These are phyloP conservation scores for Muscicapa striata DNA, from an alignment of 2,797 vertebrate species.

Conservation along the genomic window DNA sequence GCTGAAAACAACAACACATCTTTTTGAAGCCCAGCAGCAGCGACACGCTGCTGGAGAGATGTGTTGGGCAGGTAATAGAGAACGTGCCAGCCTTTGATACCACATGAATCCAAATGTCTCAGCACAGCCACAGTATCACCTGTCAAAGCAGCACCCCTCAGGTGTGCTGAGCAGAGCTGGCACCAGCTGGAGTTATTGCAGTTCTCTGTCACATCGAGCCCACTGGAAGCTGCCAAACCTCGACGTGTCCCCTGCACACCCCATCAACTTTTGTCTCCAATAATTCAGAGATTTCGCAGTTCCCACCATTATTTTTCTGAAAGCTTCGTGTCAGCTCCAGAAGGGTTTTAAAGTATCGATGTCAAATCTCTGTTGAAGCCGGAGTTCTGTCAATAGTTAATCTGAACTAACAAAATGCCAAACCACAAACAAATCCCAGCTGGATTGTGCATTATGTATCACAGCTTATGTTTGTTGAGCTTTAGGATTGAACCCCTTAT, in stretches of 20 bases:
- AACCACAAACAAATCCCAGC: conserved; percentile 54
- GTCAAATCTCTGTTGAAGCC: conserved; percentile 48
- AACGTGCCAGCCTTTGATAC: background rate
- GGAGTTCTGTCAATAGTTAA: conserved; percentile 56
- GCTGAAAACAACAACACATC: background rate
- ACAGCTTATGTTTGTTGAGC: conserved; percentile 71
- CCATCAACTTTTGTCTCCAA: background rate
- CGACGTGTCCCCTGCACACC: background rate
- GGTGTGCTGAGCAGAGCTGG: background rate
- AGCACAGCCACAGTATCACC: background rate
- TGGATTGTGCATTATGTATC: conserved; percentile 37
- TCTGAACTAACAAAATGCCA: conserved; percentile 55
- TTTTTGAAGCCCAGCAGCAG: background rate
- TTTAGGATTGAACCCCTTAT: conserved; percentile 66
- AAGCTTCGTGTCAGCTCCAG: conserved; percentile 41
- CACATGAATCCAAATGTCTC: background rate
- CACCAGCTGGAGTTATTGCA: background rate
- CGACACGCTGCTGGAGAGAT: rapidly evolving
- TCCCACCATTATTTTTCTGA: background rate
- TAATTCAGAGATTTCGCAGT: background rate
- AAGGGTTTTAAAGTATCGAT: conserved; percentile 50
- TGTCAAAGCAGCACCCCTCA: background rate
- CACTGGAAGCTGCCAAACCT: background rate
- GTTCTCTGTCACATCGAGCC: background rate
- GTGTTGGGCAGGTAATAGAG: rapidly evolving